Percentiles rank a stretch among this genome's conserved stretches.
Evolutionary conservation across 2,113 vertebrate species (phyloP).

Genomic region (Herpailurus yagouaroundi): DNA sequence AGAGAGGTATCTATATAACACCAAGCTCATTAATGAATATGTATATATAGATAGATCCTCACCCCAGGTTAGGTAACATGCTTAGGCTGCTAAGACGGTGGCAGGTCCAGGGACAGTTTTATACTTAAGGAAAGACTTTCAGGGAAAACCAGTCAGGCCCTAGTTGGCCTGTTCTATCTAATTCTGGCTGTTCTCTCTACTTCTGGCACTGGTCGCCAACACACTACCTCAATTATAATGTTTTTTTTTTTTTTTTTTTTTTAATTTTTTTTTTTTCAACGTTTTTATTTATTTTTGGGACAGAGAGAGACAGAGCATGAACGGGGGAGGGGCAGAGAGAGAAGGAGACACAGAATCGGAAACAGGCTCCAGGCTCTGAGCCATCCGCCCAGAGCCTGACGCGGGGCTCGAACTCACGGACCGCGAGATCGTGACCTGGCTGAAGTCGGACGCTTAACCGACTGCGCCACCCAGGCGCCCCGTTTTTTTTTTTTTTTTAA

Average conservation of each 20-base stretch:
- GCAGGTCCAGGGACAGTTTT: too few species aligned
- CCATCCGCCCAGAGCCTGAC: too few species aligned
- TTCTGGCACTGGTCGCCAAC: background rate
- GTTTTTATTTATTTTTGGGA: too few species aligned
- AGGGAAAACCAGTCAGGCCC: background rate
- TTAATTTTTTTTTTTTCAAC: too few species aligned
- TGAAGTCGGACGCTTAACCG: too few species aligned
- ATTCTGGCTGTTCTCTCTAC: background rate
- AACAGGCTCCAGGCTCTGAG: too few species aligned
- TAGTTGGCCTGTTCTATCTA: background rate
- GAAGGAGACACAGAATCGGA: too few species aligned
- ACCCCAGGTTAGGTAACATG: background rate
- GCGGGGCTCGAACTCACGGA: too few species aligned
- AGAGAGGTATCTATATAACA: background rate
- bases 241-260: background rate
- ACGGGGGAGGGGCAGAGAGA: too few species aligned
- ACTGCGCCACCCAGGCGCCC: too few species aligned
- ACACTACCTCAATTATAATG: background rate
- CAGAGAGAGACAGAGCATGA: too few species aligned
- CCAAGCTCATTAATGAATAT: background rate
- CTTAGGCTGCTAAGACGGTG: background rate
- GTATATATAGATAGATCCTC: background rate
- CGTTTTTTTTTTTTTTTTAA: background rate
- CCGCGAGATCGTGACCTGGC: too few species aligned
- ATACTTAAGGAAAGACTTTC: background rate